Evolutionary conservation across 2,113 vertebrate species (phyloP).

Genomic region (Morphnarchus princeps): DNA sequence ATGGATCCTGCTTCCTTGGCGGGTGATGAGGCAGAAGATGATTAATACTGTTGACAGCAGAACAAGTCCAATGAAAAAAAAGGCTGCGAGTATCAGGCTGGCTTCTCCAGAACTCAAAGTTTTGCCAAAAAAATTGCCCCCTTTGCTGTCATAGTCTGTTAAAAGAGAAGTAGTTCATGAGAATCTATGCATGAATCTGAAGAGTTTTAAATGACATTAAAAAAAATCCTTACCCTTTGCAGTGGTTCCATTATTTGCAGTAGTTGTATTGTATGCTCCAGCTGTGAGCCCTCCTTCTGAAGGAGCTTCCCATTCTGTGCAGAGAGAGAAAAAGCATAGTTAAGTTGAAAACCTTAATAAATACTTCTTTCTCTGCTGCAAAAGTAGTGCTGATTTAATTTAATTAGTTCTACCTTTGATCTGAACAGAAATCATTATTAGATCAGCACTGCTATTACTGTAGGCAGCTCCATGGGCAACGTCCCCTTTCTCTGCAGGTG

Average conservation of each 20-base stretch:
- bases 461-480: not conserved
- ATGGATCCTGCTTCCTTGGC: constrained; percentile 21
- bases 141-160: constrained; percentile 39
- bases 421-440: not conserved
- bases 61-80: constrained; percentile 61
- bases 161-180: not conserved
- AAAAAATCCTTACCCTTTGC: not conserved
- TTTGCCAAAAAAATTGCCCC: constrained; percentile 61
- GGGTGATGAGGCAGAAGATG: constrained; percentile 22
- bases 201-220: not conserved
- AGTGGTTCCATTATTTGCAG: not conserved
- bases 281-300: not conserved
- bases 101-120: constrained; percentile 58
- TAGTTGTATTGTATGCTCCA: not conserved
- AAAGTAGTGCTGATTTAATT: not conserved
- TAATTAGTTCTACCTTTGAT: not conserved
- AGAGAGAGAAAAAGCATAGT: not conserved
- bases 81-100: constrained; percentile 51
- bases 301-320: constrained; percentile 23
- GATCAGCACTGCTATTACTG: not conserved
- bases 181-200: not conserved
- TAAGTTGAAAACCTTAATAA: not conserved
- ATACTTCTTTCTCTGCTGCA: not conserved
- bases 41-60: constrained; percentile 39
- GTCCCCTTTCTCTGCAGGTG: not conserved